Evolutionary conservation across 64 coral and sea anemone species (phyloP), one percentile per base, ranked within the genome.

Genomic region (Anthopleura sola): DNA sequence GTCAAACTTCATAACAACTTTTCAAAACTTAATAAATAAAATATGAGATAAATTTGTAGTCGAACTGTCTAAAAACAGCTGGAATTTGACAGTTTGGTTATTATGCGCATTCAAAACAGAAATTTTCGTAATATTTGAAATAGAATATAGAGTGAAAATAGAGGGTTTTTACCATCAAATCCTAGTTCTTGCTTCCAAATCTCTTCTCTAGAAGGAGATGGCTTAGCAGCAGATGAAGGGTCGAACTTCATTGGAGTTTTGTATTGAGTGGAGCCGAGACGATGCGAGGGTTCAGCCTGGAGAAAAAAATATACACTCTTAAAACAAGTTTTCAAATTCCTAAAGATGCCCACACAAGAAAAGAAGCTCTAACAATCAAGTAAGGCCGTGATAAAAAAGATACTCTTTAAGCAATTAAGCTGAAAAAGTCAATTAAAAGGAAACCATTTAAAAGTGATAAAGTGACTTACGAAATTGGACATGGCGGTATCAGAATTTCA

Each of bases 201-300:
- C 76, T 98, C 95, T 20, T 98, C 87, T 78, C 95, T 89, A 29
- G 95, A 98, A 31, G 92, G 95, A 23, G 95, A 98, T n/a, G 95
- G 95, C 19, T 91, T 94, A 40, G 86, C 81, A 3, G 75, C 64
- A 20, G 84, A 50, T 20, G 89, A 78, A 83, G 95, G 95, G 32
- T 83, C 93, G 74, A 89, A 98, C 62, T 88, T 75, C 92, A 94
- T 98, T 58, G 95, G 95, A 17, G 86, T 94, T 58, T 98, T 93
- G 60, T 90, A 98, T 14, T 79, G 76, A 48, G 44, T 18, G 6
- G 76, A 4, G 13, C 12, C 14, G n/a, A 34, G 29, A 34, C 66
- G 66, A 71, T 71, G 7, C 14, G 66, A 34, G 24, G 58, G 13
- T 10, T 71, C 29, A 71, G 3, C 66, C 66, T 71, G 66, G 23